Percentiles rank a stretch among this genome's conserved stretches.
phyloP scores from a whole-genome alignment of 2,888 invertebrate genomes.

The Lasioglossum oenotherae region DNA sequence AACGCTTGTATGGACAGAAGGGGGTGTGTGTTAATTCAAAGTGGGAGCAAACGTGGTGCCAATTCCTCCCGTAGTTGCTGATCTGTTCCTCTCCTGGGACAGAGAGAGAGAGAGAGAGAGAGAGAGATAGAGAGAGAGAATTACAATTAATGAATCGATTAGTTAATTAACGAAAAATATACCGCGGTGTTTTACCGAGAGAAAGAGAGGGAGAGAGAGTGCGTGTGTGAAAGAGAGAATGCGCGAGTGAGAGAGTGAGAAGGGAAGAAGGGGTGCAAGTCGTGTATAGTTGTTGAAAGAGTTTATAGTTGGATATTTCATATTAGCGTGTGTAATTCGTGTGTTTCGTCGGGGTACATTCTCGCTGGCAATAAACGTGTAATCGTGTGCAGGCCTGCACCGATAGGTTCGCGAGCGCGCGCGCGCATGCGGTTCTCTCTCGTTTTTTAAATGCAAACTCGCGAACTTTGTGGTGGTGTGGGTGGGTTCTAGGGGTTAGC shows the following conservation, averaged over 20 bases:
- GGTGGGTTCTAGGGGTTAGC: background rate
- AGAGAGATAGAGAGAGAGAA: conserved; percentile 69
- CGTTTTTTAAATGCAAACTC: background rate
- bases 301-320: conserved; percentile 81
- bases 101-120: conserved; percentile 67
- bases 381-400: conserved; percentile 19
- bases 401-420: conserved; percentile 35
- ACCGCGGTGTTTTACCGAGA: conserved; percentile 54
- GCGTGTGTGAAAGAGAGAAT: background rate
- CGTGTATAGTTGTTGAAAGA: conserved; percentile 80
- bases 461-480: background rate
- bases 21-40: conserved; percentile 54
- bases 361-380: conserved; percentile 69
- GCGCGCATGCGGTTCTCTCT: conserved; percentile 12
- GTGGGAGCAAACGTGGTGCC: conserved; percentile 84
- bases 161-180: conserved; percentile 70
- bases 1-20: background rate
- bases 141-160: conserved; percentile 66
- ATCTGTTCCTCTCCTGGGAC: conserved; percentile 51
- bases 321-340: conserved; percentile 78
- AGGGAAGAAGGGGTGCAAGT: conserved; percentile 71
- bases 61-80: conserved; percentile 82
- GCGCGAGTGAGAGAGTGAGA: background rate
- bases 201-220: background rate
- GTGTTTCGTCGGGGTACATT: conserved; percentile 50